Base-by-base conservation (phyloP, 2,888 invertebrate genomes). In the Yponomeuta evonymella region DNA sequence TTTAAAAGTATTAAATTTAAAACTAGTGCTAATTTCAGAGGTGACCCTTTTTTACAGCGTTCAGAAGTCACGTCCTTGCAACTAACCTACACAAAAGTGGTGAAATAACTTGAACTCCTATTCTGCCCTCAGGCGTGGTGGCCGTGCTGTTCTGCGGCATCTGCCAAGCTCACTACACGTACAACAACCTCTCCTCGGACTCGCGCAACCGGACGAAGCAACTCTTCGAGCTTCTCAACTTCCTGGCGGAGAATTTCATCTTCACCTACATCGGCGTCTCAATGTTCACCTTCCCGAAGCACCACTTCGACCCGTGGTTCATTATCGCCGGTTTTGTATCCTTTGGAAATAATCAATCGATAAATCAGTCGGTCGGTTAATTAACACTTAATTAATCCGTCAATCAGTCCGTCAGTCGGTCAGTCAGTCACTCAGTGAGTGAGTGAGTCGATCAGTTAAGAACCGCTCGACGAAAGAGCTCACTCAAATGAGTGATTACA, bases 201-300 rank as follows among this genome's bases (percentile, higher is more conserved):
- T 97, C 98, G 0, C 94, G 98, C 76, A 94, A 94, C 75, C 93
- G 97, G 75, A 98, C 98, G 48, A 98, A 98, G 88, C 97, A 98
- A 85, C 94, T 98, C 79, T 98, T 98, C 89, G 97, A 98, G 84
- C 90, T 99, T 79, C 93, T 99, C 75, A 99, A 98, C 91, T 99
- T 99, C 88, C 92, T 99, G 75, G 97, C 98, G 0, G 99, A 99
- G 85, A 99, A 98, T 89, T 99, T 99, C 88, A 99, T 99, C 81
- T 99, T 99, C 92, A 97, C 97, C 4, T 99, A 99, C 91, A 99
- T 99, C 81, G 99, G 99, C 23, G 99, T 99, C 2, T 98, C 98
- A 33, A 98, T 99, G 96, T 99, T 99, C 86, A 99, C 99, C 0
- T 98, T 98, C 85, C 97, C 97, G 6, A 97, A 97, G 81, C 98